phyloP scores from a whole-genome alignment of 1,140 invertebrate genomes.

The Heliconius himera region DNA sequence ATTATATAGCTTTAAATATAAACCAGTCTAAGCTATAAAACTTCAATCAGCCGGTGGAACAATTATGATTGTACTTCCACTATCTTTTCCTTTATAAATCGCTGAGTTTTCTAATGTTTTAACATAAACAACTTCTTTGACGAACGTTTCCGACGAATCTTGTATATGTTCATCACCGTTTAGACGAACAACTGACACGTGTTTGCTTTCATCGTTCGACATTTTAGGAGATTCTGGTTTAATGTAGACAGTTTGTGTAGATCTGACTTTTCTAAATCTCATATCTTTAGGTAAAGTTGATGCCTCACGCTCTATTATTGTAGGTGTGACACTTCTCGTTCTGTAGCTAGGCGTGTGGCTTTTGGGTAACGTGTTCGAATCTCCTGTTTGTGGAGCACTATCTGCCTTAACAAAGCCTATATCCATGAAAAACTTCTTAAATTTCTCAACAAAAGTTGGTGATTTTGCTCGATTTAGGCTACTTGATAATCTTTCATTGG shows the following conservation, averaged over 20 bases:
- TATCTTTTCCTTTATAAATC: conserved; percentile 64
- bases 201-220: conserved; percentile 51
- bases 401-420: conserved; percentile 68
- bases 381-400: conserved; percentile 38
- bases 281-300: conserved; percentile 76
- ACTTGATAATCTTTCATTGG: conserved; percentile 61
- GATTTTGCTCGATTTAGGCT: conserved; percentile 72
- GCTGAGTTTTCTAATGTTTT: conserved; percentile 64
- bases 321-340: conserved; percentile 59
- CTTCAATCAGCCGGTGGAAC: conserved; percentile 74
- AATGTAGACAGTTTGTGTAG: conserved; percentile 73
- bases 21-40: conserved; percentile 14
- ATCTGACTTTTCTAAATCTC: conserved; percentile 71
- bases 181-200: conserved; percentile 69
- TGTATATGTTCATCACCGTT: conserved; percentile 69
- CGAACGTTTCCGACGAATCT: conserved; percentile 55
- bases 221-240: conserved; percentile 61
- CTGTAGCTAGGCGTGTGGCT: conserved; percentile 64
- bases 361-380: conserved; percentile 64
- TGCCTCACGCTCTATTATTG: conserved; percentile 56
- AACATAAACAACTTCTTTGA: conserved; percentile 66
- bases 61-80: conserved; percentile 74
- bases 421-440: conserved; percentile 75
- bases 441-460: conserved; percentile 75
- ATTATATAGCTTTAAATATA: conserved; percentile 6